Conservation (phyloP, 53 echinoderm and acorn worm genomes). For the Stichopus horrens region DNA sequence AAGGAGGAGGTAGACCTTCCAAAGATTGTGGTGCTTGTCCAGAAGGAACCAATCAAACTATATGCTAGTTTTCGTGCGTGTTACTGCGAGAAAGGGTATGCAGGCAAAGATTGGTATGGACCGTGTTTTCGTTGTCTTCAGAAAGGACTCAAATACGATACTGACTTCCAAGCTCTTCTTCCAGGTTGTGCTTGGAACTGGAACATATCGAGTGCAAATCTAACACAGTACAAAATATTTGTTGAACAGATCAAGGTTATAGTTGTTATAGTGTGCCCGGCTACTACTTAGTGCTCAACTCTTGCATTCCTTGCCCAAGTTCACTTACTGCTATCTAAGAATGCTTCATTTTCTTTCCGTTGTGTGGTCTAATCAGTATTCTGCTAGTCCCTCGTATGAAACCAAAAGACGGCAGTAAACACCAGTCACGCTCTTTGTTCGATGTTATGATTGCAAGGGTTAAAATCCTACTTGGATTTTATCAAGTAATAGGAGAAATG, state of each 20-base stretch:
- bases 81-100: slow-evolving; percentile 1
- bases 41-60: slow-evolving; percentile 19
- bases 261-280: no score
- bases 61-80: slow-evolving; percentile 24
- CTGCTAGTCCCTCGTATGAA: not conserved
- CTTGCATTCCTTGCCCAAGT: not conserved
- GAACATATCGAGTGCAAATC: not conserved
- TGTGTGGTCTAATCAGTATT: not conserved
- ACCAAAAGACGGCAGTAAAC: not conserved
- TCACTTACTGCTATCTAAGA: not conserved
- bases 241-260: not conserved
- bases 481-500: slow-evolving; percentile 28
- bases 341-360: not conserved
- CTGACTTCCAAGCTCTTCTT: not conserved
- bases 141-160: not conserved
- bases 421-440: not conserved
- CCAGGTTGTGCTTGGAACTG: slow-evolving; percentile 1
- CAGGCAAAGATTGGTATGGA: not conserved
- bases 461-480: slow-evolving; percentile 26
- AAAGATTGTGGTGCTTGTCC: slow-evolving; percentile 10
- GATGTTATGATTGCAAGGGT: slow-evolving; percentile 5
- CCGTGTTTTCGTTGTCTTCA: not conserved
- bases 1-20: not conserved
- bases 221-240: slow-evolving; percentile 12
- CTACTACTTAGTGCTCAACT: not conserved